A percentile compares a stretch with the other conserved stretches of the same genome.
Evolutionary conservation across 2,888 invertebrate genomes (phyloP).

Genomic region (Hypomecis atomaria): DNA sequence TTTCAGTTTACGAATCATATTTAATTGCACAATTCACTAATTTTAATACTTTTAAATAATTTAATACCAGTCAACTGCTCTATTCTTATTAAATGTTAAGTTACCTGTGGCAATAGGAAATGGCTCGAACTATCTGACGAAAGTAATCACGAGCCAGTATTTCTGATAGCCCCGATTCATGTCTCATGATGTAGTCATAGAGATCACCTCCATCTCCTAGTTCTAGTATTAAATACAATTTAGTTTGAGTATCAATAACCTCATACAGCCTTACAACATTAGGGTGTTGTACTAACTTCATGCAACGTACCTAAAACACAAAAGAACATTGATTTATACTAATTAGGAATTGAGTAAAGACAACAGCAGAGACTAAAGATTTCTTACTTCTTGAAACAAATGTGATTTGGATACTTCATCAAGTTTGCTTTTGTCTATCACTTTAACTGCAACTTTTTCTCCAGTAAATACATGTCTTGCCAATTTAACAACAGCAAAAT

Average conservation of each 20-base stretch:
- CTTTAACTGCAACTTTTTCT: conserved; percentile 98
- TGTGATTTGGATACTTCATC: conserved; percentile 98
- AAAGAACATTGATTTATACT: neutral
- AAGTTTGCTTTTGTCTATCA: conserved; percentile 99
- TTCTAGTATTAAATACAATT: conserved; percentile 98
- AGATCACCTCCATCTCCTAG: conserved; percentile 99
- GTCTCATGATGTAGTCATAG: conserved; percentile 99
- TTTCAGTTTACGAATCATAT: too few relatives aligned
- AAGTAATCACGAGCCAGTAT: conserved; percentile 96
- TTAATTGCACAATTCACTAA: neutral
- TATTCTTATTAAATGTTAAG: neutral
- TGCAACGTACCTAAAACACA: conserved; percentile 91
- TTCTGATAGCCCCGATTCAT: conserved; percentile 94
- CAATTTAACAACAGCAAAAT: conserved; percentile 99
- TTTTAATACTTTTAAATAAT: too few relatives aligned
- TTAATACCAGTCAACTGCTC: too few relatives aligned
- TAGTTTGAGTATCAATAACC: conserved; percentile 99
- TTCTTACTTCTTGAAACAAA: conserved; percentile 95
- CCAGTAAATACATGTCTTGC: conserved; percentile 99
- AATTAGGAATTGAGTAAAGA: too few relatives aligned
- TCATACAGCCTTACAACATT: conserved; percentile 99
- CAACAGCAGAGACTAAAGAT: neutral
- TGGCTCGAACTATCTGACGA: conserved; percentile 98
- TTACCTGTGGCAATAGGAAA: conserved; percentile 97
- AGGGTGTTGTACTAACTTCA: conserved; percentile 99